Percentiles rank a stretch among this genome's conserved stretches.
Evolutionary conservation across 2,113 vertebrate genomes (phyloP).

Genomic region (Pithys albifrons): DNA sequence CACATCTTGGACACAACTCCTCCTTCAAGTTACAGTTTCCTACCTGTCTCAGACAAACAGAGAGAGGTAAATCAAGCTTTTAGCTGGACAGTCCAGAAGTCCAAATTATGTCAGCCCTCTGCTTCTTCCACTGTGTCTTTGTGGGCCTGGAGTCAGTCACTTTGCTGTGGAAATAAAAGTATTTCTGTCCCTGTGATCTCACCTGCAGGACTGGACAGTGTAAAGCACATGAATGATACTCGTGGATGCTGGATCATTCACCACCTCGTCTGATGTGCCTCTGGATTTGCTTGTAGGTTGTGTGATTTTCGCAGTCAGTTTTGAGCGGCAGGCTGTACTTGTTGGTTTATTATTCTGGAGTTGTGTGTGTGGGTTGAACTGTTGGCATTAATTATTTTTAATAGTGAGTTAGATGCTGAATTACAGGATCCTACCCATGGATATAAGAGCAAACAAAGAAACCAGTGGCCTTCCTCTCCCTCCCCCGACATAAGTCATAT

Average conservation of each 20-base stretch:
- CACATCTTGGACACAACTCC: accelerated
- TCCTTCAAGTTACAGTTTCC: not conserved
- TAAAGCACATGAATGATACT: not conserved
- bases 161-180: not conserved
- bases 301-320: not conserved
- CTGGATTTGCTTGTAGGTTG: not conserved
- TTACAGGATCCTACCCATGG: conserved; percentile 19
- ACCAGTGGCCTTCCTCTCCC: conserved; percentile 1
- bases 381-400: conserved; percentile 57
- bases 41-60: not conserved
- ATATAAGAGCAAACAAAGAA: conserved; percentile 42
- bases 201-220: accelerated
- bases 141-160: not conserved
- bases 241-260: not conserved
- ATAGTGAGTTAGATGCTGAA: conserved; percentile 12
- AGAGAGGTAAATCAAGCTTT: not conserved
- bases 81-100: not conserved
- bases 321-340: not conserved
- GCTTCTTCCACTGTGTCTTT: not conserved
- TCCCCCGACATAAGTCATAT: conserved; percentile 50
- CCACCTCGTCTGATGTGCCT: not conserved
- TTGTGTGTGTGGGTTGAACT: conserved; percentile 15
- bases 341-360: conserved; percentile 38
- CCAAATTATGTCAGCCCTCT: not conserved
- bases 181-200: not conserved